Evolutionary conservation across 1,140 invertebrate species (phyloP).

Genomic region (Camponotus pennsylvanicus): DNA sequence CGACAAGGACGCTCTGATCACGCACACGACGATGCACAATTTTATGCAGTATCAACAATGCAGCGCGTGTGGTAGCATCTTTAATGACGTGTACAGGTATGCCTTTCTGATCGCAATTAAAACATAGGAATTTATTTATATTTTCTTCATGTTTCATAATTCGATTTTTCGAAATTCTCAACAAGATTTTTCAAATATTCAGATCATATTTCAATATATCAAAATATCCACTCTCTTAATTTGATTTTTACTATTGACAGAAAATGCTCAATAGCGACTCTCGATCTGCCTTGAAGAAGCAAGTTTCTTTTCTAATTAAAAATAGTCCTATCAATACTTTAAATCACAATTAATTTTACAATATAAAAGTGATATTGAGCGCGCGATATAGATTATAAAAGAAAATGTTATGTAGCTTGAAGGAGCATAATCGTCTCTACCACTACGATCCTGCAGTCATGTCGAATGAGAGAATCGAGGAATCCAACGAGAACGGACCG

Average conservation of each 20-base stretch:
- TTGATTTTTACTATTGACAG: neutral
- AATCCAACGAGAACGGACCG: constrained; percentile 3
- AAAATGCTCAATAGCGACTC: neutral
- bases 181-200: neutral
- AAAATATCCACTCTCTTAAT: neutral
- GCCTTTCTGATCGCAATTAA: neutral
- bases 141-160: neutral
- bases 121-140: neutral
- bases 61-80: constrained; percentile 88
- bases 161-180: neutral
- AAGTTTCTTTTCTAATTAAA: neutral
- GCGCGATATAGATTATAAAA: neutral
- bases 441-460: constrained; percentile 79
- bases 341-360: neutral
- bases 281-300: neutral
- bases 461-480: constrained; percentile 42
- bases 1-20: constrained; percentile 75
- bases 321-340: neutral
- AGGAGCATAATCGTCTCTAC: constrained; percentile 88
- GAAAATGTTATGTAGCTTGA: constrained; percentile 70
- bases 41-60: constrained; percentile 83
- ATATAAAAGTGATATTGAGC: neutral
- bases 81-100: constrained; percentile 80
- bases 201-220: neutral
- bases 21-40: constrained; percentile 87